A percentile compares a stretch with the other conserved stretches of the same genome.
Conservation (phyloP, 1,140 invertebrate species). For the Centruroides vittatus region DNA sequence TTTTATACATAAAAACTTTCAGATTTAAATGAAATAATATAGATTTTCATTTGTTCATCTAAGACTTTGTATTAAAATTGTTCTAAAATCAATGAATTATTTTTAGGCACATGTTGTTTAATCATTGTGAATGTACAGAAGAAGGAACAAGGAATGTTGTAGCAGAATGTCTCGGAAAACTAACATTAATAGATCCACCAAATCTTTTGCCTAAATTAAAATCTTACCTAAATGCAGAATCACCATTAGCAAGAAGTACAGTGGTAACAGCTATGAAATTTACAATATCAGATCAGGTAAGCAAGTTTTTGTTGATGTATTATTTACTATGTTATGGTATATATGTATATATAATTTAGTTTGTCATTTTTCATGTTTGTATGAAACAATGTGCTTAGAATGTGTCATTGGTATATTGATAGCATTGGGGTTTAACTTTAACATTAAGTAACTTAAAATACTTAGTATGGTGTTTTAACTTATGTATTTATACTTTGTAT, state of each 20-base stretch:
- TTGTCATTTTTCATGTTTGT: neutral
- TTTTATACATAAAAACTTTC: no score
- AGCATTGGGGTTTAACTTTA: no score
- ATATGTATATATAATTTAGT: neutral
- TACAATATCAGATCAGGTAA: constrained; percentile 85
- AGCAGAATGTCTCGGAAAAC: constrained; percentile 92
- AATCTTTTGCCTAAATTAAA: constrained; percentile 51
- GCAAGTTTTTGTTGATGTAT: neutral
- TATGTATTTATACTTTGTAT: no score
- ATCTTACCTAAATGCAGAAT: constrained; percentile 42
- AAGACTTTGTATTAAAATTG: no score
- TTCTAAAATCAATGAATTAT: neutral
- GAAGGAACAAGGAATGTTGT: constrained; percentile 97
- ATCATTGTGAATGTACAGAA: constrained; percentile 88
- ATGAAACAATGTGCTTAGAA: neutral
- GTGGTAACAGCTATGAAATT: constrained; percentile 98
- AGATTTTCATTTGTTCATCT: no score
- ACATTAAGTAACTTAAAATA: no score
- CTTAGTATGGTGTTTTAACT: no score
- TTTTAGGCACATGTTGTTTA: constrained; percentile 44
- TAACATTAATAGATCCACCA: constrained; percentile 85
- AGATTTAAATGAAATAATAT: no score
- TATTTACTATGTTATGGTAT: neutral
- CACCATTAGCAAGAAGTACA: constrained; percentile 72
- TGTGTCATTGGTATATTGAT: neutral